phyloP scores from a whole-genome alignment of 2,797 vertebrate species.

The Myotis daubentonii region DNA sequence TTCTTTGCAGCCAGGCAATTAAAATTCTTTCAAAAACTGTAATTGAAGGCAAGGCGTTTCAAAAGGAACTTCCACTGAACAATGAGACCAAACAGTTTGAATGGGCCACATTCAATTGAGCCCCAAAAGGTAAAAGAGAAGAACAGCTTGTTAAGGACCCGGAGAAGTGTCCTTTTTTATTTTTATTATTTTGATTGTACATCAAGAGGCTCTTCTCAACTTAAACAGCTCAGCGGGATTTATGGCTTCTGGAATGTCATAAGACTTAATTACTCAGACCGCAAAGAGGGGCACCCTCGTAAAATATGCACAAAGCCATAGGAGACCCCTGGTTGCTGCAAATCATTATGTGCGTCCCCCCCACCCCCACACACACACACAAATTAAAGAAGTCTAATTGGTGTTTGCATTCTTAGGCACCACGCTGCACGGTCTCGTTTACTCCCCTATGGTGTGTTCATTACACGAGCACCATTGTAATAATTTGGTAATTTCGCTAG shows the following conservation, averaged over 20 bases:
- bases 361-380: constrained; percentile 6
- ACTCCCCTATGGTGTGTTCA: background rate
- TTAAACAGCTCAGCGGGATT: constrained; percentile 88
- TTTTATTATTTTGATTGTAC: constrained; percentile 83
- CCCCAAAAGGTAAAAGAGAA: constrained; percentile 84
- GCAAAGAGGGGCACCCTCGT: constrained; percentile 76
- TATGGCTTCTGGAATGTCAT: constrained; percentile 82
- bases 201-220: constrained; percentile 84
- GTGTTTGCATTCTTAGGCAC: constrained; percentile 77
- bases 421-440: background rate
- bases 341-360: constrained; percentile 82
- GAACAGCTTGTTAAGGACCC: constrained; percentile 84
- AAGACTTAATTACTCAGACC: constrained; percentile 87
- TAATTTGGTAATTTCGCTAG: background rate
- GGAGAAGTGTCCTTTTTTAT: constrained; percentile 75
- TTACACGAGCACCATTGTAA: background rate
- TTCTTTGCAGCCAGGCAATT: constrained; percentile 89
- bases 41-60: constrained; percentile 88
- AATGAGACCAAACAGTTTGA: constrained; percentile 81
- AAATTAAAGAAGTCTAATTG: constrained; percentile 82
- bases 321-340: constrained; percentile 72
- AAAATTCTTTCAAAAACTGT: constrained; percentile 88
- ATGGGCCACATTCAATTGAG: constrained; percentile 78
- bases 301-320: constrained; percentile 85
- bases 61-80: constrained; percentile 85